Conservation (phyloP, 2,113 vertebrate species). For the Podilymbus podiceps region DNA sequence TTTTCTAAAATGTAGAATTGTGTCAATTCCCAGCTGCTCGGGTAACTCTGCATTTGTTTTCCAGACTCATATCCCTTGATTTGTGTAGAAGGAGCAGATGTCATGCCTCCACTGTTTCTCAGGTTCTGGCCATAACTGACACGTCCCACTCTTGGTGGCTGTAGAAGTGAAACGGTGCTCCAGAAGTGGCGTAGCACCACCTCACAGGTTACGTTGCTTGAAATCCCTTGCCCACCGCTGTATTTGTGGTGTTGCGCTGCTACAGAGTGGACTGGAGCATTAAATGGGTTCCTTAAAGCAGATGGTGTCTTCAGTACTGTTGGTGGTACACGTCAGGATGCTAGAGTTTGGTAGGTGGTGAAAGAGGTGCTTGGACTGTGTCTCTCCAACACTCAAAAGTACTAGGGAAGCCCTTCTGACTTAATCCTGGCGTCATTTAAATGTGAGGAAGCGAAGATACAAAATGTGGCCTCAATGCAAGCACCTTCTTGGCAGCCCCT, state of each 20-base stretch:
- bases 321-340: fast-evolving
- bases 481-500: not conserved
- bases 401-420: not conserved
- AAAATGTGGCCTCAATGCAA: fast-evolving
- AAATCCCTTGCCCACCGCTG: not conserved
- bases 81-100: not conserved
- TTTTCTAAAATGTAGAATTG: conserved; percentile 23
- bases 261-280: too few species aligned
- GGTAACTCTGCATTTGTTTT: not conserved
- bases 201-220: not conserved
- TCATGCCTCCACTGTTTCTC: not conserved
- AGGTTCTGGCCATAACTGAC: not conserved
- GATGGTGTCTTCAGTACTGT: not conserved
- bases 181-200: fast-evolving
- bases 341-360: not conserved
- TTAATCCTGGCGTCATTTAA: not conserved
- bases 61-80: not conserved
- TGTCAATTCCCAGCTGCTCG: not conserved
- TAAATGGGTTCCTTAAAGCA: not conserved
- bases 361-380: not conserved
- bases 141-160: not conserved
- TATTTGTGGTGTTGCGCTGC: not conserved
- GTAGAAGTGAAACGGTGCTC: fast-evolving
- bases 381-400: not conserved
- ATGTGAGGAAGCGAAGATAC: not conserved